Conservation (phyloP, 2,113 vertebrate genomes). For the Bufo bufo region DNA sequence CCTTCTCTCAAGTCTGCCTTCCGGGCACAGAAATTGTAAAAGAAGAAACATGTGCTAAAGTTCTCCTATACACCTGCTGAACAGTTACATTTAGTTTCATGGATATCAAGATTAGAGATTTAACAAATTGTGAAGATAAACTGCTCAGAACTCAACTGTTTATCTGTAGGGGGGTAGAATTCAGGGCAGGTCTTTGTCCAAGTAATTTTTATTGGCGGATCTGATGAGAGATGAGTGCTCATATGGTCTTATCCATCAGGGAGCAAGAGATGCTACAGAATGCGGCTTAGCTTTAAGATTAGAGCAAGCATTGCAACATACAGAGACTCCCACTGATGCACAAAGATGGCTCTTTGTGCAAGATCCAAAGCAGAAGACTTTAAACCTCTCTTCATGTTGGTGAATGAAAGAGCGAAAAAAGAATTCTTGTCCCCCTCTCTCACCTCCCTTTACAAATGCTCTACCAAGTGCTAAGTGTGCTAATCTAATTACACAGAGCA, state of each 20-base stretch:
- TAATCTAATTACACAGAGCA: slow-evolving; percentile 58
- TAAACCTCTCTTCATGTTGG: slow-evolving; percentile 45
- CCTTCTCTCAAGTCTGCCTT: slow-evolving; percentile 51
- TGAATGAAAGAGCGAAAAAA: slow-evolving; percentile 40
- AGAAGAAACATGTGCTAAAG: slow-evolving; percentile 53
- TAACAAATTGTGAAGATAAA: slow-evolving; percentile 80
- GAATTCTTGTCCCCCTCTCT: slow-evolving; percentile 45
- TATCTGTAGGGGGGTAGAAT: slow-evolving; percentile 65
- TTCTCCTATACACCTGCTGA: slow-evolving; percentile 64
- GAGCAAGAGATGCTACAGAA: slow-evolving; percentile 44
- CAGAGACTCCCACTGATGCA: slow-evolving; percentile 13
- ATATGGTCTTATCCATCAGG: slow-evolving; percentile 40
- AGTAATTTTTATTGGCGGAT: slow-evolving; percentile 86
- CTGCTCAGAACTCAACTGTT: slow-evolving; percentile 81
- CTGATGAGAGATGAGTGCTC: slow-evolving; percentile 81
- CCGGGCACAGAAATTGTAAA: slow-evolving; percentile 52
- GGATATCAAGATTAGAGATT: slow-evolving; percentile 86
- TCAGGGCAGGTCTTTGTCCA: slow-evolving; percentile 71
- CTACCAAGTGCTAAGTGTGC: slow-evolving; percentile 57
- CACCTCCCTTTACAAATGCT: slow-evolving; percentile 51
- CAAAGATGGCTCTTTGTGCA: slow-evolving; percentile 47
- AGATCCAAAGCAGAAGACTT: slow-evolving; percentile 25
- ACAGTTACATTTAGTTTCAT: slow-evolving; percentile 79
- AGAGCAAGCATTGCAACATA: slow-evolving; percentile 38
- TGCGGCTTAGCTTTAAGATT: slow-evolving; percentile 38